These are phyloP conservation scores for Sialis lutaria DNA, from an alignment of 2,888 invertebrate species.

Conservation along the genomic window DNA sequence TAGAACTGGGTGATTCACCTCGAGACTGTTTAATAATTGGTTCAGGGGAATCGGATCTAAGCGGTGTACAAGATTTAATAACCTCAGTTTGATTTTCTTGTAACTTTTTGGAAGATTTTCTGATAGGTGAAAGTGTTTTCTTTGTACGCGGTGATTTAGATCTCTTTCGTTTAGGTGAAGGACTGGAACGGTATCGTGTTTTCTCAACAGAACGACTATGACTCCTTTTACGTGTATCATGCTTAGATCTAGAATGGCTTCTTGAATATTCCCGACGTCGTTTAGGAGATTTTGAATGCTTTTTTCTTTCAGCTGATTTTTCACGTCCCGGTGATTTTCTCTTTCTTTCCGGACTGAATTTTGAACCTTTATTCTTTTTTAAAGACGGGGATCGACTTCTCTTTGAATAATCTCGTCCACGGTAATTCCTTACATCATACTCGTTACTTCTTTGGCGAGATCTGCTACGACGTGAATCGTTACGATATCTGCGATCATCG, in stretches of 20 bases:
- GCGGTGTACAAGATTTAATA: background rate
- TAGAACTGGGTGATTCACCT: background rate
- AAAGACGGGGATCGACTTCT: background rate
- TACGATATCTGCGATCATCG: constrained; percentile 2
- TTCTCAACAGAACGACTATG: constrained; percentile 1
- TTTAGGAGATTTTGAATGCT: background rate
- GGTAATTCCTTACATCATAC: background rate
- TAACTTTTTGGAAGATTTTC: constrained; percentile 8
- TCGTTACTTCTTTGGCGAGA: background rate
- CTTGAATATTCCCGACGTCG: background rate
- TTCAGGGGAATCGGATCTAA: background rate
- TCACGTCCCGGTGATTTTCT: background rate
- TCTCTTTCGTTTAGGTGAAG: constrained; percentile 2
- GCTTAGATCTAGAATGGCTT: background rate
- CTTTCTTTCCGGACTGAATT: no score
- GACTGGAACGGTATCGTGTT: constrained; percentile 3
- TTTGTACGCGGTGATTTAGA: constrained; percentile 5
- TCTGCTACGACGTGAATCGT: constrained; percentile 1
- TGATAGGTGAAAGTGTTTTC: background rate
- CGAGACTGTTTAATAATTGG: background rate
- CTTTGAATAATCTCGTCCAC: background rate
- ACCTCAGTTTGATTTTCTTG: constrained; percentile 3
- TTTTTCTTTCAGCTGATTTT: background rate
- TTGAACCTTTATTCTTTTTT: background rate
- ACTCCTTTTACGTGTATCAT: background rate